phyloP scores from a whole-genome alignment of 2,797 vertebrate species.

The Alfaro cultratus region DNA sequence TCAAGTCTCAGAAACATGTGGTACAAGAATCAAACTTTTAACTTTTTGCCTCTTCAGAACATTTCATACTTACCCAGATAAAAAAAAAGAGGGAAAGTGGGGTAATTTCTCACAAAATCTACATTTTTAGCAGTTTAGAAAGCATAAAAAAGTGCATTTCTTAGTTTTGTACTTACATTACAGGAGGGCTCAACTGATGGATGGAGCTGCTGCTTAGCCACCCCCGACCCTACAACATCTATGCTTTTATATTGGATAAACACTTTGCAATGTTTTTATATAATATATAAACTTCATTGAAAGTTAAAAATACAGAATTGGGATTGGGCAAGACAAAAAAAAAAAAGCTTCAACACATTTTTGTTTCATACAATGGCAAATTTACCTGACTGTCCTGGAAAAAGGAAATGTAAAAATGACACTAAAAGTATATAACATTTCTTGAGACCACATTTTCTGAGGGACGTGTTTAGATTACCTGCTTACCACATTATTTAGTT shows the following conservation, averaged over 20 bases:
- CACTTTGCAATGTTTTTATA: constrained; percentile 88
- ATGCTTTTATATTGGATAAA: constrained; percentile 90
- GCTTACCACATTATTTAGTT: constrained; percentile 76
- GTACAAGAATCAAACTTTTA: constrained; percentile 56
- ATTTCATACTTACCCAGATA: constrained; percentile 84
- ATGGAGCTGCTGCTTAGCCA: constrained; percentile 91
- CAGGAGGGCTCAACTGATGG: constrained; percentile 93
- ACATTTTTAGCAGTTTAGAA: constrained; percentile 68
- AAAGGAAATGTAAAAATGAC: constrained; percentile 57
- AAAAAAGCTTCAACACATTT: constrained; percentile 72
- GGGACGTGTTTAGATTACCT: constrained; percentile 66
- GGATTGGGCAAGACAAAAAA: constrained; percentile 66
- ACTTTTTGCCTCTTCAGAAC: constrained; percentile 57
- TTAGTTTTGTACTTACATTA: constrained; percentile 98
- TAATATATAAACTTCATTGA: constrained; percentile 59
- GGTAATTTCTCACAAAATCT: constrained; percentile 73
- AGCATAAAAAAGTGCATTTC: constrained; percentile 70
- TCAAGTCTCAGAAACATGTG: constrained; percentile 69
- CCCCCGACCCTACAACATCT: constrained; percentile 93
- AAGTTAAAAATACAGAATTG: constrained; percentile 83
- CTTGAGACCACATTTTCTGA: constrained; percentile 72
- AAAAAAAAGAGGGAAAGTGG: constrained; percentile 51
- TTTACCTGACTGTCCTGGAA: constrained; percentile 82
- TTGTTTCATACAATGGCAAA: constrained; percentile 64
- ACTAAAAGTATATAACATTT: constrained; percentile 78